phyloP scores from a whole-genome alignment of 2,797 vertebrate species.

The Xenentodon cancila region DNA sequence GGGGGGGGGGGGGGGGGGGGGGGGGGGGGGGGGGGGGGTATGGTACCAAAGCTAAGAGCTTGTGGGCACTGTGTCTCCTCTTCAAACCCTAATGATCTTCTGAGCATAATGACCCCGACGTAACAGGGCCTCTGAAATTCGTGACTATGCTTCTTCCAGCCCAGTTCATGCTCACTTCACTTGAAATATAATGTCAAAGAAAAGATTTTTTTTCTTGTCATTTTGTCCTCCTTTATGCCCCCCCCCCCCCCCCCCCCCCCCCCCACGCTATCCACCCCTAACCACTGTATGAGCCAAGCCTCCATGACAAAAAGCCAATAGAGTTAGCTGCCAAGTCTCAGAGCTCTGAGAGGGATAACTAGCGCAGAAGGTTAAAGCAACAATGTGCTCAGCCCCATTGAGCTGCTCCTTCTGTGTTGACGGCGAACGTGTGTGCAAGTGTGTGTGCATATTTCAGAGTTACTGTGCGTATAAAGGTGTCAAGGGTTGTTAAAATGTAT shows the following conservation, averaged over 20 bases:
- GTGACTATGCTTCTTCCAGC: constrained; percentile 58
- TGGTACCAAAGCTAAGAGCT: constrained; percentile 43
- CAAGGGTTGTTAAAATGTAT: constrained; percentile 75
- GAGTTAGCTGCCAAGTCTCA: constrained; percentile 78
- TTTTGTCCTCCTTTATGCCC: constrained; percentile 71
- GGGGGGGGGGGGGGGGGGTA: no score
- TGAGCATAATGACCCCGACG: constrained; percentile 69
- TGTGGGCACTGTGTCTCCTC: constrained; percentile 59
- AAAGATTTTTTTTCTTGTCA: constrained; percentile 64
- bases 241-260: constrained; percentile 22
- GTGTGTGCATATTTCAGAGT: constrained; percentile 39
- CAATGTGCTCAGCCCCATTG: constrained; percentile 81
- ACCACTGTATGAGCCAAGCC: constrained; percentile 72
- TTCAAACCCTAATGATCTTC: constrained; percentile 76
- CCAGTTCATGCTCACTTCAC: constrained; percentile 68
- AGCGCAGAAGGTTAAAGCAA: constrained; percentile 84
- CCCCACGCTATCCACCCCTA: constrained; percentile 41
- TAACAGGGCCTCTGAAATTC: constrained; percentile 40
- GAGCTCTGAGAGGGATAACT: constrained; percentile 82
- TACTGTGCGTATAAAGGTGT: constrained; percentile 63
- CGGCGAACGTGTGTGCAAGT: constrained; percentile 46
- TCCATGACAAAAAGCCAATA: constrained; percentile 82
- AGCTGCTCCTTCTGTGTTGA: constrained; percentile 71
- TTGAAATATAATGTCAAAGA: constrained; percentile 72
- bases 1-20: background rate